Percentiles rank a stretch among this genome's conserved stretches.
These are phyloP conservation scores for Chiridota heheva DNA, from an alignment of 35 echinoderm and acorn worm genomes.

Conservation along the genomic window DNA sequence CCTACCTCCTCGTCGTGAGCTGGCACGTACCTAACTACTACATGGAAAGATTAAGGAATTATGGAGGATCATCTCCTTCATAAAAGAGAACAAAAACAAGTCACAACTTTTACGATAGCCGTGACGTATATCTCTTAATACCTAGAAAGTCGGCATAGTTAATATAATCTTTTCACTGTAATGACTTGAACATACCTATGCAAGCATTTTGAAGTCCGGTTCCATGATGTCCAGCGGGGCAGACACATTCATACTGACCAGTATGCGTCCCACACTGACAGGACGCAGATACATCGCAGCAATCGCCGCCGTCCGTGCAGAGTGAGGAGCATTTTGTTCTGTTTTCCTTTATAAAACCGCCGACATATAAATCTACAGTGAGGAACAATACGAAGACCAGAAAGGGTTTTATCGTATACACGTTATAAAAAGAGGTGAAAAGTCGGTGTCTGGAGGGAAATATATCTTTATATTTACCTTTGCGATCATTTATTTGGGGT, in stretches of 20 bases:
- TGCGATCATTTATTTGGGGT: too few species aligned
- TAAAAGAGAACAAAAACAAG: neutral
- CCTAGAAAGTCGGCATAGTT: too few species aligned
- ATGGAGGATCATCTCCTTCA: neutral
- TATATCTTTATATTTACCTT: too few species aligned
- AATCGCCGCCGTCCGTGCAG: slow-evolving; percentile 46
- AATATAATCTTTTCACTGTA: too few species aligned
- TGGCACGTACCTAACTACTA: too few species aligned
- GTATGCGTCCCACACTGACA: slow-evolving; percentile 88
- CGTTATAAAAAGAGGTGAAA: too few species aligned
- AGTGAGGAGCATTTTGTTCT: slow-evolving; percentile 55
- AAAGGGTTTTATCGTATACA: too few species aligned
- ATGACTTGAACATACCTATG: slow-evolving; percentile 76
- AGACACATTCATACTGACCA: slow-evolving; percentile 89
- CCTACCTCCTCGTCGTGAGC: too few species aligned
- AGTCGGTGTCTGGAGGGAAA: too few species aligned
- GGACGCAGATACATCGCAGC: slow-evolving; percentile 66
- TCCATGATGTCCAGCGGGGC: slow-evolving; percentile 78
- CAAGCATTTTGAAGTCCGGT: slow-evolving; percentile 71
- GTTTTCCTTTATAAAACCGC: slow-evolving; percentile 75
- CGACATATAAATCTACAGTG: slow-evolving; percentile 72
- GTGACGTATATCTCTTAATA: too few species aligned
- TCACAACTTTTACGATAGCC: neutral
- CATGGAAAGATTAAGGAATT: too few species aligned
- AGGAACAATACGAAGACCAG: too few species aligned